Evolutionary conservation across 2,797 vertebrate genomes (phyloP), one percentile per base, ranked within the genome.

Genomic region (Loriculus beryllinus): DNA sequence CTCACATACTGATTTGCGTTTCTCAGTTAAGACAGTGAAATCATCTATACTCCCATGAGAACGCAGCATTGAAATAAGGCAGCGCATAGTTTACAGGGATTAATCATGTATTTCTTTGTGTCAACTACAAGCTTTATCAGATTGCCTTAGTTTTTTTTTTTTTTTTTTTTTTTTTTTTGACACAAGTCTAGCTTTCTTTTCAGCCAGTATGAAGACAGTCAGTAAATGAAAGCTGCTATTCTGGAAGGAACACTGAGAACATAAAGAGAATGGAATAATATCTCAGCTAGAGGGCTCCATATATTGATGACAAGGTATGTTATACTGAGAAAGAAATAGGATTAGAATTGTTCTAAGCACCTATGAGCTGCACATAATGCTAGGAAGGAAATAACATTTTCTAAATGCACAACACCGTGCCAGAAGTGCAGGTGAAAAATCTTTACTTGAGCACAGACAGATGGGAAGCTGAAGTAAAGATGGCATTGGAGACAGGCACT

Each of bases 281-380:
- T 94, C 91, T 96, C 91, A 96, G 93, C 89, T 91, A 86, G 82
- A 92, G 85, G 54, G 83, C 62, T 91, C 94, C 94, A 90, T 97
- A 91, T 97, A 94, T 92, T 96, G 94, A 94, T 95, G 88, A 42
- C 83, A 92, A 94, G 45, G 79, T 92, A 93, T 83, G 87, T 79
- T 86, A 68, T 74, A 87, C 79, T 57, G 75, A 92, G 67, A 82
- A 91, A 93, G 78, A 95, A 91, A 96, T 78, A 85, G 76, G 64
- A 95, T 96, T 93, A 92, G 78, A 87, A 95, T 94, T 94, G 67
- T 86, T 95, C 63, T 92, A 91, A 97, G 88, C 90, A 96, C 89
- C 83, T 94, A 40, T 49, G 76, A 84, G 82, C 88, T 81, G 92
- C 85, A 57, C 65, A 48, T 63, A 80, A 82, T 92, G 49, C 51